These are phyloP conservation scores for Halcyon leucocephala DNA, from an alignment of 2,797 vertebrate species.

Conservation along the genomic window DNA sequence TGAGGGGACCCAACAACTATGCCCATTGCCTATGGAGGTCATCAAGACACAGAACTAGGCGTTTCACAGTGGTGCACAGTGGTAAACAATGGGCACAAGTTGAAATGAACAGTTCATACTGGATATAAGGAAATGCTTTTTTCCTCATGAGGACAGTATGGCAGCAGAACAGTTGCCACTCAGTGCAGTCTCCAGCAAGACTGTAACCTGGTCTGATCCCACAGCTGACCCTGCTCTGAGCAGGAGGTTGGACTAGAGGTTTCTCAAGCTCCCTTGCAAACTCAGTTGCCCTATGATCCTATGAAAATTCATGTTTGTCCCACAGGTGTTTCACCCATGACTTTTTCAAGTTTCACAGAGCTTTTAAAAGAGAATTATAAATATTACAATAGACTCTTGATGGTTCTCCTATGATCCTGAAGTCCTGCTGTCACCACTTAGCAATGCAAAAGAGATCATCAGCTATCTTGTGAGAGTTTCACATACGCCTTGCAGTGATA, in stretches of 20 bases:
- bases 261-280: background rate
- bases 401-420: background rate
- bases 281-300: background rate
- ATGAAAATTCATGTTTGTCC: background rate
- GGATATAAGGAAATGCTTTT: background rate
- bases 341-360: background rate
- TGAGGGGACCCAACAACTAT: background rate
- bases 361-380: background rate
- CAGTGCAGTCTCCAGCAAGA: background rate
- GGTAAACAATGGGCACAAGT: background rate
- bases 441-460: background rate
- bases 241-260: background rate
- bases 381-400: background rate
- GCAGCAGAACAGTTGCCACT: background rate
- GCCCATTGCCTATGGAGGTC: accelerated
- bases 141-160: background rate
- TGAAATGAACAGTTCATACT: background rate
- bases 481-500: background rate
- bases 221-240: background rate
- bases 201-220: background rate
- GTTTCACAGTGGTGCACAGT: too few relatives aligned
- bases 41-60: accelerated
- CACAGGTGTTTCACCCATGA: background rate
- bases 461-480: background rate
- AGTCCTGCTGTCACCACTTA: background rate